Evolutionary conservation across 53 echinoderm and acorn worm species (phyloP).

Genomic region (Pentamera pediparva): DNA sequence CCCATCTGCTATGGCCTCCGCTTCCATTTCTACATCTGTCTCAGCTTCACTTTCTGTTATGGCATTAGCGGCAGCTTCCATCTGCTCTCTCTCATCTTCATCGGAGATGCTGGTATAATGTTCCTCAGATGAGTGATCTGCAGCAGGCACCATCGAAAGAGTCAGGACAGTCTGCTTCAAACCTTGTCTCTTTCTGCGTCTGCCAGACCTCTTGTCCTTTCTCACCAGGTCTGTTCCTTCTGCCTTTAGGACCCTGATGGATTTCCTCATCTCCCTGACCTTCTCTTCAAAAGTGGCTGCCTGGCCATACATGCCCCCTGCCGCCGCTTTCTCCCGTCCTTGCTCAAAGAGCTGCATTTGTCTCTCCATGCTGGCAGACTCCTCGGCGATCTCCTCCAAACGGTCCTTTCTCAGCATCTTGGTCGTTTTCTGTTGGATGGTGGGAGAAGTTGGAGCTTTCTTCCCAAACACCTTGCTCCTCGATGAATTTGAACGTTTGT

Average conservation of each 20-base stretch:
- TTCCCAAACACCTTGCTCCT: neutral
- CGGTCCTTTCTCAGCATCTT: neutral
- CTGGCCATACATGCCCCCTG: neutral
- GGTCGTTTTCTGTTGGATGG: neutral
- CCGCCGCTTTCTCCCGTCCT: neutral
- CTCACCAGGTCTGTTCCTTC: no score
- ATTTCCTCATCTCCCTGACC: neutral
- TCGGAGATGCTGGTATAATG: neutral
- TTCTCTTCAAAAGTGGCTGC: neutral
- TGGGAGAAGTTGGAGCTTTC: neutral
- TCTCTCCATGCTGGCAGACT: neutral
- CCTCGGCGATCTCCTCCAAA: neutral
- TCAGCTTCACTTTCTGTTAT: neutral
- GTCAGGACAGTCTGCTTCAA: no score
- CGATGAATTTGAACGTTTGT: neutral
- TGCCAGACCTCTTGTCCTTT: no score
- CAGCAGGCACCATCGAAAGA: no score
- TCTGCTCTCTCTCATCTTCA: neutral
- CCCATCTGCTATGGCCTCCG: no score
- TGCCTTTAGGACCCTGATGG: neutral
- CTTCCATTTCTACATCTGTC: neutral
- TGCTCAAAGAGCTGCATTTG: neutral
- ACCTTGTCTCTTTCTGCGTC: no score
- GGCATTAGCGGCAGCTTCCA: neutral
- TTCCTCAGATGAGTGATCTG: neutral